These are phyloP conservation scores for Montipora efflorescens DNA, from an alignment of 64 coral and sea anemone species.

Conservation along the genomic window DNA sequence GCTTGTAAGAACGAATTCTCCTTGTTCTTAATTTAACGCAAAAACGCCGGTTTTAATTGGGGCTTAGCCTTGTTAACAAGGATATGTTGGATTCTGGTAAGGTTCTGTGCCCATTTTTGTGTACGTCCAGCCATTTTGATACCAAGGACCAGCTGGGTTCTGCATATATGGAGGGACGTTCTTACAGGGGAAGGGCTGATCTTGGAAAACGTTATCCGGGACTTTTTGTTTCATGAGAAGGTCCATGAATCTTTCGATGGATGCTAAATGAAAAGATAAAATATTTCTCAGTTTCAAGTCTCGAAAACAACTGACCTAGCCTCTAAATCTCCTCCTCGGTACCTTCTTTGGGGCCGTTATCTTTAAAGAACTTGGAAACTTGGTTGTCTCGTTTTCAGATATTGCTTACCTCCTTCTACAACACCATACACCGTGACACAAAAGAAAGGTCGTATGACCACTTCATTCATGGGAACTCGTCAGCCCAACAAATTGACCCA, in stretches of 20 bases:
- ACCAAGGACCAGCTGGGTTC: constrained; percentile 10
- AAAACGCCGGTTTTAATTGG: neutral
- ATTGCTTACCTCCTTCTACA: neutral
- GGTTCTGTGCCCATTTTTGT: neutral
- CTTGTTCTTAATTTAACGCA: neutral
- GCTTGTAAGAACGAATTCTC: too few relatives aligned
- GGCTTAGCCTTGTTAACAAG: constrained; percentile 8
- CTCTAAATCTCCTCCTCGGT: too few relatives aligned
- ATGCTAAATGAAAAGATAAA: neutral
- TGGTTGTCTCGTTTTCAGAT: too few relatives aligned
- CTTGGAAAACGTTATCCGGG: neutral
- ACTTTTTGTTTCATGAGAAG: constrained; percentile 8
- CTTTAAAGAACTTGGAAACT: too few relatives aligned
- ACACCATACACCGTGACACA: neutral
- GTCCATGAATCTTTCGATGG: constrained; percentile 38
- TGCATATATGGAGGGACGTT: neutral
- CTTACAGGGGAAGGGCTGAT: neutral
- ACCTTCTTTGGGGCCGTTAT: too few relatives aligned
- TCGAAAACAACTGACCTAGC: too few relatives aligned
- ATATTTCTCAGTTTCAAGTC: too few relatives aligned
- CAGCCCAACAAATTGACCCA: too few relatives aligned
- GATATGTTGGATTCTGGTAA: constrained; percentile 33
- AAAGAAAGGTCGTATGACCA: too few relatives aligned
- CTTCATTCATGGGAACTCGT: too few relatives aligned
- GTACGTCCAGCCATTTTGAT: constrained; percentile 11